Evolutionary conservation across 2,888 invertebrate species (phyloP).

Genomic region (Zaprionus lineosus): DNA sequence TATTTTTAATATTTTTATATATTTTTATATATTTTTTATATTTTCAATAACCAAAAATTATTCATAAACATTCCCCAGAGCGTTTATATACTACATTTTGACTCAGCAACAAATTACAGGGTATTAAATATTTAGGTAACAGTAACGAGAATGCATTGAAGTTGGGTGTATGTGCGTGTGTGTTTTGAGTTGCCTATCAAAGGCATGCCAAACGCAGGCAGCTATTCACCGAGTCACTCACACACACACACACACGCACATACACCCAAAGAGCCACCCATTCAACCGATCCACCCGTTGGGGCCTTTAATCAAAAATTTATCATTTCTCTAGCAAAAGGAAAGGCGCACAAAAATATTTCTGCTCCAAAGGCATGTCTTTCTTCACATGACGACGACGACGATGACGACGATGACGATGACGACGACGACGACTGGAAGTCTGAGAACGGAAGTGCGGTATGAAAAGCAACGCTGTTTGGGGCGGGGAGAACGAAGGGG

Average conservation of each 20-base stretch:
- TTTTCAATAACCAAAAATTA: too few relatives aligned
- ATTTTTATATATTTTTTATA: too few relatives aligned
- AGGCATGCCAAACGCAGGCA: constrained; percentile 53
- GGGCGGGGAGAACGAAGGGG: neutral
- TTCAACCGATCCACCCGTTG: constrained; percentile 17
- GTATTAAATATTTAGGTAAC: too few relatives aligned
- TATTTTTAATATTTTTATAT: too few relatives aligned
- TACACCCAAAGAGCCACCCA: too few relatives aligned
- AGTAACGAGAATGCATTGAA: too few relatives aligned
- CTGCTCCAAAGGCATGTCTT: constrained; percentile 69
- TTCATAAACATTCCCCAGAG: too few relatives aligned
- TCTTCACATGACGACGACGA: constrained; percentile 33
- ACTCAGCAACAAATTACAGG: too few relatives aligned
- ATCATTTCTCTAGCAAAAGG: constrained; percentile 55
- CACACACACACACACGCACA: too few relatives aligned
- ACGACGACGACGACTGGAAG: constrained; percentile 11
- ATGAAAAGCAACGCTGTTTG: too few relatives aligned
- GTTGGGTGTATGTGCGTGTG: neutral
- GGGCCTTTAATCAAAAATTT: constrained; percentile 78
- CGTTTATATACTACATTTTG: too few relatives aligned
- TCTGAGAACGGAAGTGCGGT: constrained; percentile 47
- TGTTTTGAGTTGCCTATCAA: constrained; percentile 37
- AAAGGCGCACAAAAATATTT: constrained; percentile 55
- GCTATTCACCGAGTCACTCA: constrained; percentile 16
- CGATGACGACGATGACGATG: constrained; percentile 1